Base-by-base conservation (phyloP, 2,888 invertebrate genomes). In the Drosophila planitibia region DNA sequence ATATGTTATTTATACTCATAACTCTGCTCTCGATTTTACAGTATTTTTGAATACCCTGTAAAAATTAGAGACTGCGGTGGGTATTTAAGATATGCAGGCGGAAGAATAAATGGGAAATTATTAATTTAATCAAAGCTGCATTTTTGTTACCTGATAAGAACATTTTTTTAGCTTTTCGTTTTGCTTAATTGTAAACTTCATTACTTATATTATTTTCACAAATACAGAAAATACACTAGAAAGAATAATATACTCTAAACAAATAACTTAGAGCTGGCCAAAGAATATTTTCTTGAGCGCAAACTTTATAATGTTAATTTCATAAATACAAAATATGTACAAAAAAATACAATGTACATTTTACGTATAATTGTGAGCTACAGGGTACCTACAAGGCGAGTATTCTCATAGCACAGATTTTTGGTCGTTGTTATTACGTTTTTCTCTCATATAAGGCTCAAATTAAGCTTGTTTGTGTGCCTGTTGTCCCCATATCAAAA, bases 381-480 rank as follows among this genome's bases (percentile, higher is more conserved):
- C n/a, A 30, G 9, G 39, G n/a, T 51, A 55, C 30, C 19, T n/a
- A 0, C 19, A 7, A 4, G 57, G 22, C 32, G 2, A 14, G 7
- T 51, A 44, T 2, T 7, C 25, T 6, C 16, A 22, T 5, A 28
- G 1, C 9, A 2, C 3, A 9, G 4, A 4, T 19, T 41, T 25
- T 30, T 25, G 35, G 39, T 44, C 35, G 25, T 77, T 77, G 55
- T 69, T 74, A 83, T 83, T 79, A 69, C 70, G 60, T 64, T 77
- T 75, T 79, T 74, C 83, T 70, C 77, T 67, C 63, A 71, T 71
- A 75, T 39, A 62, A 74, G 83, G 75, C 70, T 74, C 72, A 85
- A 83, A 75, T 85, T 85, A 88, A 88, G 85, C 85, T 77, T 84
- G 82, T 89, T 81, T 84, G 73, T 70, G 63, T 79, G 76, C 55